Percentiles rank a stretch among this genome's conserved stretches.
Evolutionary conservation across 2,888 invertebrate genomes (phyloP).

Genomic region (Eupithecia exiguata): DNA sequence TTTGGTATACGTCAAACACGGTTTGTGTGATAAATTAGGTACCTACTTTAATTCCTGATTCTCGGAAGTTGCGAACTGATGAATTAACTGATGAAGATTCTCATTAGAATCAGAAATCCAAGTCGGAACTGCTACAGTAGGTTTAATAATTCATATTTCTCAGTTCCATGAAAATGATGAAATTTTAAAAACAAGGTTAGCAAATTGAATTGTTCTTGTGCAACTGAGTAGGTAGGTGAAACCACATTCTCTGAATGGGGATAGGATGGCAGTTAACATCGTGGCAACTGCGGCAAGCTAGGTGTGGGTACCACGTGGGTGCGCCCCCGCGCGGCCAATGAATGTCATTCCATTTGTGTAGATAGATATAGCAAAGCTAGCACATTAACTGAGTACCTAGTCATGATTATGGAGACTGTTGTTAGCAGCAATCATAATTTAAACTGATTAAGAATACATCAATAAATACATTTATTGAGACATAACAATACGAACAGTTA

Average conservation of each 20-base stretch:
- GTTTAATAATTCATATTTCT: neutral
- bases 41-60: neutral
- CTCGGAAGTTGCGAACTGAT: neutral
- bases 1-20: neutral
- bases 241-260: constrained; percentile 66
- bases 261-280: constrained; percentile 51
- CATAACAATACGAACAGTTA: too few relatives aligned
- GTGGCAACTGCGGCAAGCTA: constrained; percentile 36
- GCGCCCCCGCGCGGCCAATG: constrained; percentile 60
- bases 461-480: too few relatives aligned
- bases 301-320: constrained; percentile 66
- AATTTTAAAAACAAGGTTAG: constrained; percentile 29
- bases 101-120: neutral
- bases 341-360: constrained; percentile 49
- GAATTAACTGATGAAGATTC: neutral
- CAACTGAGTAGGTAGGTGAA: constrained; percentile 64
- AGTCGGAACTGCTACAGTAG: neutral
- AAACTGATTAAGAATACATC: neutral
- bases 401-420: constrained; percentile 6
- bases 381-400: constrained; percentile 49
- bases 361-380: constrained; percentile 41
- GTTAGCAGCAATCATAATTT: neutral
- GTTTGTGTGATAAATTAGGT: neutral
- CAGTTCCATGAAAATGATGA: neutral
- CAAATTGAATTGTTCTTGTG: constrained; percentile 64